Conservation (phyloP, 2,113 vertebrate genomes). For the Aptenodytes patagonicus region DNA sequence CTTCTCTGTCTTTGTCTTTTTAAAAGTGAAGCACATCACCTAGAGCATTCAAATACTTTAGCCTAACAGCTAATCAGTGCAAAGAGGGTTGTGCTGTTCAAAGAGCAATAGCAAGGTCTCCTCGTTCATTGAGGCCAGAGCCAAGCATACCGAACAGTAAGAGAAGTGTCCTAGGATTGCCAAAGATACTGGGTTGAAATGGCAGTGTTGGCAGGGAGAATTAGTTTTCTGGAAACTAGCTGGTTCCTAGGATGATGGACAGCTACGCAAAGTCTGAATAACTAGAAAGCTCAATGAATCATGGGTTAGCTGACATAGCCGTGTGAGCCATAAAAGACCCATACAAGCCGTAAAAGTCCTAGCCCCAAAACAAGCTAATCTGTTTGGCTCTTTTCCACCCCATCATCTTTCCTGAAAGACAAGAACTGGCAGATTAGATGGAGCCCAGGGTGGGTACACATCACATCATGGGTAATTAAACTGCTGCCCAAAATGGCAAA, state of each 20-base stretch:
- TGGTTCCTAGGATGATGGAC: not conserved
- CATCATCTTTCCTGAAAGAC: not conserved
- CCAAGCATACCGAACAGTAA: not conserved
- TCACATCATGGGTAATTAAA: not conserved
- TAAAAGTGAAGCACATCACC: not conserved
- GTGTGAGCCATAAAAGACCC: not conserved
- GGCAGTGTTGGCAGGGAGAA: not conserved
- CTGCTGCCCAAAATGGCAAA: not conserved
- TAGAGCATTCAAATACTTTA: not conserved
- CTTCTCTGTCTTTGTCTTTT: not conserved
- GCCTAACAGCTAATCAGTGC: not conserved
- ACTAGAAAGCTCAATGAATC: not conserved
- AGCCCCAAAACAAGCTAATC: not conserved
- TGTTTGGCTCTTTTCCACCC: not conserved
- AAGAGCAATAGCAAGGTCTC: not conserved
- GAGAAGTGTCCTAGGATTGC: not conserved
- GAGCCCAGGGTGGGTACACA: not conserved
- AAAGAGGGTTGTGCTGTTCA: not conserved
- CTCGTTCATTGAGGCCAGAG: not conserved
- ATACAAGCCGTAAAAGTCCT: not conserved
- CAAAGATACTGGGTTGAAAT: not conserved
- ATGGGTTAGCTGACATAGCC: not conserved
- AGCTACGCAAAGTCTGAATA: not conserved
- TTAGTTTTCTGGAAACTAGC: not conserved
- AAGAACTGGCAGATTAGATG: not conserved